phyloP scores from a whole-genome alignment of 2,888 invertebrate genomes.

The Frankliniella fusca region DNA sequence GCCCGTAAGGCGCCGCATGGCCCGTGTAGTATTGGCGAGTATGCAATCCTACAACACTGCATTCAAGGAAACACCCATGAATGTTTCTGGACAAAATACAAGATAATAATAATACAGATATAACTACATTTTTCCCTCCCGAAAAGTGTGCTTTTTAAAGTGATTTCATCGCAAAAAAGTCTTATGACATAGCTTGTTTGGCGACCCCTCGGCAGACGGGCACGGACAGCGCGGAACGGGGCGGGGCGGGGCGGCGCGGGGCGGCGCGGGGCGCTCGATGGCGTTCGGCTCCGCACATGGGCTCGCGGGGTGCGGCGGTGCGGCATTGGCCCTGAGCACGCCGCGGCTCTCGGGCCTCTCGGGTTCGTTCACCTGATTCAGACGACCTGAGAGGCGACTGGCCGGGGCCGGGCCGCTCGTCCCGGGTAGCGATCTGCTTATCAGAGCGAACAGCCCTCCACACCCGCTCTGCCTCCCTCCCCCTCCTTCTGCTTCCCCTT shows the following conservation, averaged over 20 bases:
- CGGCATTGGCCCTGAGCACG: background rate
- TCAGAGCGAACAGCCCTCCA: background rate
- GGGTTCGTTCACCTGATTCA: conserved; percentile 24
- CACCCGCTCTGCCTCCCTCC: background rate
- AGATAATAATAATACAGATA: too few species aligned
- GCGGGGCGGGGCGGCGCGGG: background rate
- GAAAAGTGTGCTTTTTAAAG: too few species aligned
- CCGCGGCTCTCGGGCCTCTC: background rate
- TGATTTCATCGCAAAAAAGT: too few species aligned
- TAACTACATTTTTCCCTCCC: too few species aligned
- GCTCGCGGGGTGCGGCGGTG: background rate
- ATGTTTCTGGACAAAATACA: too few species aligned
- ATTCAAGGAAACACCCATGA: too few species aligned
- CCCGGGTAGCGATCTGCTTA: background rate
- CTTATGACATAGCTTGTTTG: too few species aligned
- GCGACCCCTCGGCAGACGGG: too few species aligned
- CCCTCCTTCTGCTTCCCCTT: background rate
- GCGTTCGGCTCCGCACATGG: background rate
- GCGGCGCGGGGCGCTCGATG: background rate
- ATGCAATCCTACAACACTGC: too few species aligned
- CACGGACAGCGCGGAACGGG: background rate
- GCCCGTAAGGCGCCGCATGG: too few species aligned
- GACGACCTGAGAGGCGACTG: background rate
- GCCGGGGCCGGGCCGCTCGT: background rate
- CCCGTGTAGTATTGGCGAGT: too few species aligned